A percentile compares a stretch with the other conserved stretches of the same genome.
Evolutionary conservation across 1,140 invertebrate species (phyloP).

Genomic region (Coboldia fuscipes): DNA sequence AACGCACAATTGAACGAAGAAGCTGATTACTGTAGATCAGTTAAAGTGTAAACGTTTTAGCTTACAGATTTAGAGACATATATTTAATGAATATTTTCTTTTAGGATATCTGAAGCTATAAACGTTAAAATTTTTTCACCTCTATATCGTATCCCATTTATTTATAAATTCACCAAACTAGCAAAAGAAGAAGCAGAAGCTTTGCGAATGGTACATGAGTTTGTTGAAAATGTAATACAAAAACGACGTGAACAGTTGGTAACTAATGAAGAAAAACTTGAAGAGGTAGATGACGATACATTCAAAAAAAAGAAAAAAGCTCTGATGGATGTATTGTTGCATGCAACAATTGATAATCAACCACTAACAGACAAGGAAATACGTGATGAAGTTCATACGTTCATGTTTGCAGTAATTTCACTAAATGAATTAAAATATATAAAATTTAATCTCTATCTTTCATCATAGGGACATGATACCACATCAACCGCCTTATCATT

Average conservation of each 20-base stretch:
- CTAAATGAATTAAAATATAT: neutral
- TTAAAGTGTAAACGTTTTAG: too few relatives aligned
- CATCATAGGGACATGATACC: slow-evolving; percentile 22
- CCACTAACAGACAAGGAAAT: slow-evolving; percentile 37
- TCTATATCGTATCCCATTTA: slow-evolving; percentile 13
- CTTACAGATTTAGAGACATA: too few relatives aligned
- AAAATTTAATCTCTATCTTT: slow-evolving; percentile 5
- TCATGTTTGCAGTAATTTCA: slow-evolving; percentile 44
- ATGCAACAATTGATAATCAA: slow-evolving; percentile 25
- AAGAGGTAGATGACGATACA: too few relatives aligned
- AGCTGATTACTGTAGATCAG: too few relatives aligned
- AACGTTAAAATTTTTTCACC: slow-evolving; percentile 22
- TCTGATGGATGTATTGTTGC: slow-evolving; percentile 15
- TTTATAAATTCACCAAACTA: slow-evolving; percentile 20
- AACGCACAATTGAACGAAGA: too few relatives aligned
- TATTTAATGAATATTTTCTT: too few relatives aligned
- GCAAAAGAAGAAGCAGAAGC: slow-evolving; percentile 26
- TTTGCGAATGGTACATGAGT: slow-evolving; percentile 42
- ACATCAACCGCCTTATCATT: slow-evolving; percentile 20
- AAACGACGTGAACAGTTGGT: slow-evolving; percentile 19
- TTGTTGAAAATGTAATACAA: slow-evolving; percentile 32
- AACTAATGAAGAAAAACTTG: too few relatives aligned
- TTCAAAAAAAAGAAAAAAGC: slow-evolving; percentile 15
- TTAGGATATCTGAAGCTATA: too few relatives aligned
- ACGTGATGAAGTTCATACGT: slow-evolving; percentile 46